Base-by-base conservation (phyloP, 1,140 invertebrate genomes). In the Saccostrea echinata region DNA sequence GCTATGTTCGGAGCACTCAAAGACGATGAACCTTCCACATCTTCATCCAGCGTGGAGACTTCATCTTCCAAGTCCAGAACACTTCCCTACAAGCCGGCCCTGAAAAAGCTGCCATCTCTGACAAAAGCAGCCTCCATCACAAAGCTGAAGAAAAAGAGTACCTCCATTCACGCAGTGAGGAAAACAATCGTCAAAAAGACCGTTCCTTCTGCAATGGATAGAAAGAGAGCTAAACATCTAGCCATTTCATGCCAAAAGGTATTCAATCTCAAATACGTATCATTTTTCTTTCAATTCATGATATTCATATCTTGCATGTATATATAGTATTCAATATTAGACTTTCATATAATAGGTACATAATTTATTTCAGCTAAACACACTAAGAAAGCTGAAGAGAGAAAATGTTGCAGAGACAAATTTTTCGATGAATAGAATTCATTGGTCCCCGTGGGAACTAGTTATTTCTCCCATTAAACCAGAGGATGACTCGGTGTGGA, bases 401-500 rank as follows among this genome's bases (percentile, higher is more conserved):
- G 86, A 88, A 87, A 87, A 84, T 55, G 88, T 91, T 0, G 53
- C 91, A 9, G 87, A 91, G n/a, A 68, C 88, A 21, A 87, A 90
- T 24, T 91, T 91, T 83, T 61, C 88, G 53, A 52, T 91, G n/a
- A 89, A 88, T 3, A 80, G 27, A 27, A 52, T 61, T 43, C 84
- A 84, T 51, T 91, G 90, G 90, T n/a, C n/a, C n/a, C n/a, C n/a
- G n/a, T n/a, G n/a, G n/a, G n/a, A n/a, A n/a, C n/a, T n/a, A n/a
- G n/a, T n/a, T n/a, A n/a, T n/a, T n/a, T n/a, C n/a, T n/a, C n/a
- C n/a, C n/a, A n/a, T n/a, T n/a, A n/a, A n/a, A n/a, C n/a, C n/a
- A n/a, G n/a, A n/a, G n/a, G n/a, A n/a, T n/a, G n/a, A n/a, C n/a
- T n/a, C n/a, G n/a, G n/a, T n/a, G n/a, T n/a, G n/a, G n/a, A n/a